A percentile compares a stretch with the other conserved stretches of the same genome.
These are phyloP conservation scores for Girardia tigrina DNA, from an alignment of 2,888 invertebrate genomes.

Conservation along the genomic window DNA sequence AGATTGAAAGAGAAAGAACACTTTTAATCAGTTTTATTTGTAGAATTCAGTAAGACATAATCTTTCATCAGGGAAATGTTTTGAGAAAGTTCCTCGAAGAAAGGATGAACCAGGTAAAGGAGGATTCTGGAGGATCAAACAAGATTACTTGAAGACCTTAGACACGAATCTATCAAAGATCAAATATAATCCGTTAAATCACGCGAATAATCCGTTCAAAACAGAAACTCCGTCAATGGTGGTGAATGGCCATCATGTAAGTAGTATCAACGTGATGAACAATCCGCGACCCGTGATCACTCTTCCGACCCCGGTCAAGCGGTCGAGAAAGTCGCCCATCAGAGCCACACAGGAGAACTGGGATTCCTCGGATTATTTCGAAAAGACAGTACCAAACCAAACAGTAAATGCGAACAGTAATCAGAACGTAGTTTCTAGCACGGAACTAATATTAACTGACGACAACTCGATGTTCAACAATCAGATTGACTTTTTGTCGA, in stretches of 20 bases:
- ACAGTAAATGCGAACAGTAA: neutral
- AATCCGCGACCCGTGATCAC: neutral
- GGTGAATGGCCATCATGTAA: neutral
- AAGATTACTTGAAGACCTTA: conserved; percentile 48
- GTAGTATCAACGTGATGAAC: neutral
- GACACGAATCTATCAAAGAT: neutral
- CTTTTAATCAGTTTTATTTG: conserved; percentile 42
- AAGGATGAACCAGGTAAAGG: conserved; percentile 65
- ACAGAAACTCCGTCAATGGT: neutral
- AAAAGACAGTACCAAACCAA: neutral
- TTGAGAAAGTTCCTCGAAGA: conserved; percentile 62
- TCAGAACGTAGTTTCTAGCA: neutral
- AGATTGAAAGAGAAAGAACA: neutral
- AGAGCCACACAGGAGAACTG: neutral
- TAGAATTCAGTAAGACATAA: conserved; percentile 85
- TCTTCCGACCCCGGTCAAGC: neutral
- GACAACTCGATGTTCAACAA: neutral
- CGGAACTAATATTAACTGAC: neutral
- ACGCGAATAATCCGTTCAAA: neutral
- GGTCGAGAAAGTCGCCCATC: neutral
- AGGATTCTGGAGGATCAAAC: conserved; percentile 78
- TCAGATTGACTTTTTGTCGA: neutral
- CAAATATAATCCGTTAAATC: conserved; percentile 5
- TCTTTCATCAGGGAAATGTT: conserved; percentile 77
- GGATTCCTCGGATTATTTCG: neutral